These are phyloP conservation scores for Bombus confusus DNA, from an alignment of 1,140 invertebrate genomes.

Conservation along the genomic window DNA sequence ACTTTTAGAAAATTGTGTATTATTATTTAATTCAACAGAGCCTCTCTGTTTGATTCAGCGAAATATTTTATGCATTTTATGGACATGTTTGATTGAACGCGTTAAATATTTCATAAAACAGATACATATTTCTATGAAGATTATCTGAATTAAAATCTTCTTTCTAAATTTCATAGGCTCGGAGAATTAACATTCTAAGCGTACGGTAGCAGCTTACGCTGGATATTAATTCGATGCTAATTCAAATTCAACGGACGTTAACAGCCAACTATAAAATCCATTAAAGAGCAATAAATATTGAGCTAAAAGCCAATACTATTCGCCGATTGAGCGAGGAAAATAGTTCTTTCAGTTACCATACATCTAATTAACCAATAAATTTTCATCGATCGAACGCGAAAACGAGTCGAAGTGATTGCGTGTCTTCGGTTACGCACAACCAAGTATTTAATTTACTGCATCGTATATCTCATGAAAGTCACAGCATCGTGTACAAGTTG, in stretches of 20 bases:
- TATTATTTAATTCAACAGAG: background rate
- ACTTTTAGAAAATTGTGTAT: background rate
- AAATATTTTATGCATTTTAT: background rate
- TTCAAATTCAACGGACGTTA: background rate
- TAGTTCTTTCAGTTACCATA: background rate
- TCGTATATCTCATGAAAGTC: slow-evolving; percentile 72
- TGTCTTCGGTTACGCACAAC: slow-evolving; percentile 72
- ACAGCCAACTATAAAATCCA: background rate
- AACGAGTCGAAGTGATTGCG: slow-evolving; percentile 50
- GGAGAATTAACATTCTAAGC: too few relatives aligned
- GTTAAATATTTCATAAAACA: background rate
- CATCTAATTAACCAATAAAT: slow-evolving; percentile 39
- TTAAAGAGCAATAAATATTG: background rate
- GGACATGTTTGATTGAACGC: background rate
- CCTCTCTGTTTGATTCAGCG: background rate
- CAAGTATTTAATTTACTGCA: slow-evolving; percentile 74
- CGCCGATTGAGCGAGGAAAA: background rate
- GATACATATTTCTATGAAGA: too few relatives aligned
- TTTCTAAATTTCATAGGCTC: too few relatives aligned
- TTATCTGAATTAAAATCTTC: too few relatives aligned
- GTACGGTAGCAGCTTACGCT: too few relatives aligned
- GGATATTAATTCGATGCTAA: background rate
- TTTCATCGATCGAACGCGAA: slow-evolving; percentile 16
- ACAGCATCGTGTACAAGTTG: slow-evolving; percentile 67
- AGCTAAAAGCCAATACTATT: background rate